Base-by-base conservation (phyloP, 2,797 vertebrate genomes). In the Paramormyrops hopkinsi region DNA sequence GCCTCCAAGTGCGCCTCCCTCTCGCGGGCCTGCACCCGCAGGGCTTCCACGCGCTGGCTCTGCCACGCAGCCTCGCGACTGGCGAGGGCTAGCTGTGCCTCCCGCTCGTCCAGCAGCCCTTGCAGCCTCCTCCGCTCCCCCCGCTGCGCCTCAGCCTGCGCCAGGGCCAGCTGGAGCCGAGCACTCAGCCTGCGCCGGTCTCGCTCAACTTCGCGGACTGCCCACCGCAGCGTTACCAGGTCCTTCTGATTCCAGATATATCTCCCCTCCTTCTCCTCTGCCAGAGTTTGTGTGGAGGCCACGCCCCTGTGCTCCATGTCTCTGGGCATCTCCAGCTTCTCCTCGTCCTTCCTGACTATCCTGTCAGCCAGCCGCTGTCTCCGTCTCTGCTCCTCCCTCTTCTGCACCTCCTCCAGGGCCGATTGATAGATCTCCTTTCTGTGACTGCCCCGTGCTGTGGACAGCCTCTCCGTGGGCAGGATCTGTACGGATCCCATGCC, bases 241-340 rank as follows among this genome's bases (percentile, higher is more conserved):
- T 96, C 94, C 91, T 91, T 89, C 90, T 93, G 90, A 62, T 87
- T 93, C 93, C 94, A 94, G 89, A 93, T 91, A 90, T 93, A 93
- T 54, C 86, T 87, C 12, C 89, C 88, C 91, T 91, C 93, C 65
- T 50, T 25, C 88, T 33, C 89, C 73, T n/a, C 17, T 2, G 62
- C 54, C 76, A 65, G 41, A 62, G 14, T 87, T 37, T 33, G 62
- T 44, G 9, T 19, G 51, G 88, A 48, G n/a, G 11, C 29, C 41
- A 22, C 59, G 22, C 82, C 88, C 33, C 89, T 51, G 37, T 89
- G 41, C 44, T 25, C 88, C 56, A 51, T 69, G 46, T 41, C n/a
- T 48, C 62, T 88, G 59, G 89, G 76, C 59, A 12, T 89, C 89
- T 92, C 92, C 91, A 88, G 90, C 87, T 88, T 90, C 48, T 90